A percentile compares a stretch with the other conserved stretches of the same genome.
Evolutionary conservation across 2,113 vertebrate genomes (phyloP).

Genomic region (Phylloscopus trochiloides): DNA sequence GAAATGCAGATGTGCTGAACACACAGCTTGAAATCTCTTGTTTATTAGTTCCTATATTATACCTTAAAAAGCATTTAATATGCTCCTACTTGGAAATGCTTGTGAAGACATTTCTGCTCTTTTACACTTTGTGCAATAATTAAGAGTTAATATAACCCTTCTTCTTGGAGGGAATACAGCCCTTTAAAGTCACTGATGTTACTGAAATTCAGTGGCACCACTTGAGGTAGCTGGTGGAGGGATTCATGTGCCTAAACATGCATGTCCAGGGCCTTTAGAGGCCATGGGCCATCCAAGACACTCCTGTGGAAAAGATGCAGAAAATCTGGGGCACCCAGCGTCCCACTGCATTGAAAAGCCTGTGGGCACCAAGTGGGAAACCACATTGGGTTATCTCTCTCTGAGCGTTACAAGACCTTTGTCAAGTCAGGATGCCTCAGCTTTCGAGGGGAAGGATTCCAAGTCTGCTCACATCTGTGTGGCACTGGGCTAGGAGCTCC

Average conservation of each 20-base stretch:
- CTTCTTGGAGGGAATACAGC: not conserved
- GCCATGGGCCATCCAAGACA: fast-evolving
- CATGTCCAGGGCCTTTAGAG: not conserved
- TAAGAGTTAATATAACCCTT: not conserved
- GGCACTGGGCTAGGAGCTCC: not conserved
- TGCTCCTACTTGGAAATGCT: not conserved
- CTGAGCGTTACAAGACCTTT: not conserved
- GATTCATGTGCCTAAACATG: not conserved
- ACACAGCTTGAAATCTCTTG: not conserved
- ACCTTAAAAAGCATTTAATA: not conserved
- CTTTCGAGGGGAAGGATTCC: fast-evolving
- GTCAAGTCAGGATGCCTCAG: not conserved
- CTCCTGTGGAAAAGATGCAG: not conserved
- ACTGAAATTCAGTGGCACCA: not conserved
- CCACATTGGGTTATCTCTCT: not conserved
- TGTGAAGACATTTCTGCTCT: not conserved
- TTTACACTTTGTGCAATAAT: not conserved
- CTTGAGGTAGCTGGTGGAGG: not conserved
- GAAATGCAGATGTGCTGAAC: not conserved
- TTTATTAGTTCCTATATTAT: not conserved
- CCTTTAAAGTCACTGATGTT: not conserved
- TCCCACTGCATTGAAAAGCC: fast-evolving
- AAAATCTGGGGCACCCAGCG: fast-evolving
- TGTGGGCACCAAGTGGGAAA: not conserved
- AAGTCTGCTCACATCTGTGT: not conserved